Percentiles rank a stretch among this genome's conserved stretches.
Evolutionary conservation across 1,140 invertebrate species (phyloP).

Genomic region (Coelopa frigida): DNA sequence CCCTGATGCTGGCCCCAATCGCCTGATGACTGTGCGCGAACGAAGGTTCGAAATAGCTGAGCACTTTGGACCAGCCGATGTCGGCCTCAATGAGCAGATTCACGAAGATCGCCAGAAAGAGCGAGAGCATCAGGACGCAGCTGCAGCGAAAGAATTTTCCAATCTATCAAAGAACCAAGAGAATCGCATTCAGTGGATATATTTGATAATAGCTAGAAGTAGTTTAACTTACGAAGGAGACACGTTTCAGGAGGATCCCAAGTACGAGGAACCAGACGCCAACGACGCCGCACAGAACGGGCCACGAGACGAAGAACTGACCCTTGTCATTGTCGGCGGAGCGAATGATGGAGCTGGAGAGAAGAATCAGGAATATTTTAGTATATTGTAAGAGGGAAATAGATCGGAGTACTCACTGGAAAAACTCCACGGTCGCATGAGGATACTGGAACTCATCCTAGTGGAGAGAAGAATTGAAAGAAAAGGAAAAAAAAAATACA

Average conservation of each 20-base stretch:
- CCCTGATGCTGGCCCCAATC: conserved; percentile 13
- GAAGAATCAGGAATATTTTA: background rate
- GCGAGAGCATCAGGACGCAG: conserved; percentile 29
- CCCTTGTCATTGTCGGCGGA: conserved; percentile 18
- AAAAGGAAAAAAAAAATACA: background rate
- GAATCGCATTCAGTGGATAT: background rate
- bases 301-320: conserved; percentile 24
- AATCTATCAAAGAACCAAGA: conserved; percentile 22
- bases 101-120: conserved; percentile 28
- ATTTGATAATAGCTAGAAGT: background rate
- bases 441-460: conserved; percentile 22
- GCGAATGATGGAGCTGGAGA: conserved; percentile 22
- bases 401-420: conserved; percentile 21
- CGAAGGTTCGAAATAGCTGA: conserved; percentile 21
- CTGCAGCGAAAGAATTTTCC: conserved; percentile 31
- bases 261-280: conserved; percentile 26
- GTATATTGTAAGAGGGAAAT: background rate
- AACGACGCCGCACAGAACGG: conserved; percentile 24
- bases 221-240: conserved; percentile 26
- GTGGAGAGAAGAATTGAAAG: background rate
- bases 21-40: conserved; percentile 12
- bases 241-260: conserved; percentile 21
- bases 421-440: conserved; percentile 36
- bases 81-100: conserved; percentile 22
- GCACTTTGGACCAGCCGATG: conserved; percentile 16